Base-by-base conservation (phyloP, 92 coral and sea anemone genomes). In the Scolanthus callimorphus region DNA sequence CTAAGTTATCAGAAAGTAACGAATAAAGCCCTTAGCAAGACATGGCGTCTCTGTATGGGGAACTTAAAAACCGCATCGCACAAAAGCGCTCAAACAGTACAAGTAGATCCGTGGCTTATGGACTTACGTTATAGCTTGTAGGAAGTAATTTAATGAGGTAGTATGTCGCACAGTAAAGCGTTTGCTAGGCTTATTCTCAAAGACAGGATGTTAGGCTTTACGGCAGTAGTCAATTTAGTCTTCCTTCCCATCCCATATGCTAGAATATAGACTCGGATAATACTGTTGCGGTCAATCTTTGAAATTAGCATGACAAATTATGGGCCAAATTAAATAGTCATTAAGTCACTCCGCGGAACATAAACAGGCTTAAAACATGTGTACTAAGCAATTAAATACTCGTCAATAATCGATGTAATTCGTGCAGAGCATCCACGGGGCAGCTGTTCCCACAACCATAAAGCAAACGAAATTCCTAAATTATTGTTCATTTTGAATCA, bases 331-430 rank as follows among this genome's bases (percentile, higher is more conserved):
- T 55, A 55, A 23, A 27, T 27, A 29, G 39, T 55, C 60, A 55
- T 55, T 55, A 55, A 3, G 58, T 52, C 58, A 52, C 24, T 11
- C 20, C n/a, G 8, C 34, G 60, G 60, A 55, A 25, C n/a, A 29
- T 17, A 25, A 29, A 28, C 60, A 55, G 60, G 60, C 29, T 29
- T 55, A 23, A 4, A 29, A 10, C 60, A 55, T 55, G 39, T 55
- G 60, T 55, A 55, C 60, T 55, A 29, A 28, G 19, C 39, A 55
- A 55, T 55, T 55, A 55, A 25, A 25, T 27, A 55, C 60, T 55
- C 38, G 3, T 55, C 41, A 20, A 2, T 9, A 46, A 10, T 46
- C 52, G 41, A 15, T 34, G 52, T 46, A 46, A 46, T 46, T 46
- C 52, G 52, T 9, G 4, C 52, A 20, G 8, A 46, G 17, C 52